Percentiles rank a stretch among this genome's conserved stretches.
These are phyloP conservation scores for Chlorodrepanis virens DNA, from an alignment of 2,113 vertebrate genomes.

Conservation along the genomic window DNA sequence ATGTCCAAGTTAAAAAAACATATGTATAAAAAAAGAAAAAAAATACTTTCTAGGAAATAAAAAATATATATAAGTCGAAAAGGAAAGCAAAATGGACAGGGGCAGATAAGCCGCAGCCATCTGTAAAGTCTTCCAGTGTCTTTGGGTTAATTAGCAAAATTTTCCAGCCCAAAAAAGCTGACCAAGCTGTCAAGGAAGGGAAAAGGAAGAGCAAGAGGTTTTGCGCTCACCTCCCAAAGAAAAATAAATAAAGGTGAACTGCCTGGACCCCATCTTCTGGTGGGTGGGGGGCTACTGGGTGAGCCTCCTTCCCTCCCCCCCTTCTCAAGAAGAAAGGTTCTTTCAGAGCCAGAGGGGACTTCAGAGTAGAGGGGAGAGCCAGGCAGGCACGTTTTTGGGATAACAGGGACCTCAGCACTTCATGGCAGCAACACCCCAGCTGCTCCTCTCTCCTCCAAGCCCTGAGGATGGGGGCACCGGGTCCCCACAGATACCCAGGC, in stretches of 20 bases:
- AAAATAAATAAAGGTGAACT: not conserved
- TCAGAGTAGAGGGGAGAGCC: not conserved
- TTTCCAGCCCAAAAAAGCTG: conserved; percentile 35
- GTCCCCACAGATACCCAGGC: not conserved
- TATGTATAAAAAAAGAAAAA: not conserved
- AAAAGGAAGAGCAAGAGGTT: conserved; percentile 29
- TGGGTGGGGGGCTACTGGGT: not conserved
- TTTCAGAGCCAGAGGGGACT: conserved; percentile 5
- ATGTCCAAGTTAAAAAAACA: not conserved
- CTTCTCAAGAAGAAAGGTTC: not conserved
- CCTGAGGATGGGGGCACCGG: accelerated
- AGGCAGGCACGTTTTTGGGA: not conserved
- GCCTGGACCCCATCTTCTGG: not conserved
- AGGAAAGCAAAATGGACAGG: conserved; percentile 11
- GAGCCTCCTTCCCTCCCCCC: not conserved
- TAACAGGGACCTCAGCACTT: not conserved
- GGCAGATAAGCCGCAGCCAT: conserved; percentile 22
- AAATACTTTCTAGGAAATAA: conserved; percentile 5
- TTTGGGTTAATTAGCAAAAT: conserved; percentile 46
- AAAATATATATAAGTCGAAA: not conserved
- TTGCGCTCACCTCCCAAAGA: not conserved
- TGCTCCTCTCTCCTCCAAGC: not conserved
- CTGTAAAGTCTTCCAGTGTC: not conserved
- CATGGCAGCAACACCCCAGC: accelerated
- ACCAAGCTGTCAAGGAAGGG: conserved; percentile 8